A percentile compares a stretch with the other conserved stretches of the same genome.
These are phyloP conservation scores for Verasper variegatus DNA, from an alignment of 2,113 vertebrate species.

Conservation along the genomic window DNA sequence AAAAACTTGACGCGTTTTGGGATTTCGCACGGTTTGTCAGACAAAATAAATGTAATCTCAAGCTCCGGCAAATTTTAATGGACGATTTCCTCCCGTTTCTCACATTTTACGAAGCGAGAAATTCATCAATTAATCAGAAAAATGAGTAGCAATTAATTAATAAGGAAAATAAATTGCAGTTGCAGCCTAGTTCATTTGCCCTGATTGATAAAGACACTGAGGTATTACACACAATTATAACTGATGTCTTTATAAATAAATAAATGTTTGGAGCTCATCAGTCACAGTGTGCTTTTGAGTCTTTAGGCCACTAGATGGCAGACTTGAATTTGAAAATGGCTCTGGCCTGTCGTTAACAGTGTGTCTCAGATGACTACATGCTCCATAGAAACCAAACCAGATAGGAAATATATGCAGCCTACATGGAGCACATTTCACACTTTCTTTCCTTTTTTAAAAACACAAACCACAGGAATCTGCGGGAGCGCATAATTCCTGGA, in stretches of 20 bases:
- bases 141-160: background rate
- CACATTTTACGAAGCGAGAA: background rate
- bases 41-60: background rate
- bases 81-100: background rate
- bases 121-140: background rate
- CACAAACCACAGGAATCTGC: conserved; percentile 38
- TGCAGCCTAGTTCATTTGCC: background rate
- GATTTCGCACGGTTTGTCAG: background rate
- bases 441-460: background rate
- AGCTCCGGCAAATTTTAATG: background rate
- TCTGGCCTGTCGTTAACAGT: conserved; percentile 5
- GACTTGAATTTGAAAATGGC: conserved; percentile 76
- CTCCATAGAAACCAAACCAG: conserved; percentile 52
- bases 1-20: background rate
- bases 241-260: conserved; percentile 3
- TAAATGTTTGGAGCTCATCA: background rate
- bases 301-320: conserved; percentile 82
- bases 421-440: conserved; percentile 39
- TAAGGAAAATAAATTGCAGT: background rate
- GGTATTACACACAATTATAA: background rate
- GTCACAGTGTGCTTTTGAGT: background rate
- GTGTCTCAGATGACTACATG: conserved; percentile 19
- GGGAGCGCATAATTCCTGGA: conserved; percentile 18
- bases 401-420: conserved; percentile 41
- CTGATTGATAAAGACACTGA: background rate